Evolutionary conservation across 1,140 invertebrate genomes (phyloP).

Genomic region (Megalonaias nervosa): DNA sequence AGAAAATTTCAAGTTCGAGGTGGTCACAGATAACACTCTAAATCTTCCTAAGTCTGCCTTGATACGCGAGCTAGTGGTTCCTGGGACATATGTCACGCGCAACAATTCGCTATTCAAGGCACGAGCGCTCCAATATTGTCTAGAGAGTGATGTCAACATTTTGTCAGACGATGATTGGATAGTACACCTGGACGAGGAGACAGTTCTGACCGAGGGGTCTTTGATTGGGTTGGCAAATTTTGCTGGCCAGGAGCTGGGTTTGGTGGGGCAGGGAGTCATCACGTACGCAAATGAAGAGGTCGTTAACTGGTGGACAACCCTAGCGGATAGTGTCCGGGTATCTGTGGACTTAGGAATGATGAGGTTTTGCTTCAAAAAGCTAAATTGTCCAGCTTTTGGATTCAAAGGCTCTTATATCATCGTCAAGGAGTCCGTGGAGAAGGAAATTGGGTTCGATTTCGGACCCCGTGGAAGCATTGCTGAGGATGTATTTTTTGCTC

Average conservation of each 20-base stretch:
- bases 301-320: slow-evolving; percentile 96
- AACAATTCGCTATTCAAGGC: slow-evolving; percentile 96
- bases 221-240: slow-evolving; percentile 94
- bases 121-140: slow-evolving; percentile 94
- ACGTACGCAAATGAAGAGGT: slow-evolving; percentile 97
- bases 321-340: slow-evolving; percentile 96
- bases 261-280: slow-evolving; percentile 97
- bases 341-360: slow-evolving; percentile 93
- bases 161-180: slow-evolving; percentile 94
- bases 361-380: slow-evolving; percentile 91
- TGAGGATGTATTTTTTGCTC: slow-evolving; percentile 96
- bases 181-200: slow-evolving; percentile 98
- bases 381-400: slow-evolving; percentile 95
- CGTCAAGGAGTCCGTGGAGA: slow-evolving; percentile 87
- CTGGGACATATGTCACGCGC: slow-evolving; percentile 87
- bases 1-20: slow-evolving; percentile 97
- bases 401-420: slow-evolving; percentile 83
- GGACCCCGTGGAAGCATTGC: slow-evolving; percentile 95
- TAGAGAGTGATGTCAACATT: slow-evolving; percentile 91
- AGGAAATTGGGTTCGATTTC: slow-evolving; percentile 93
- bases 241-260: slow-evolving; percentile 91
- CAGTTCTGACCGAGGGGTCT: slow-evolving; percentile 92
- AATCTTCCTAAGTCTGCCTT: slow-evolving; percentile 81
- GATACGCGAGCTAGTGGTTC: slow-evolving; percentile 88
- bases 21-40: slow-evolving; percentile 93